phyloP scores from a whole-genome alignment of 2,888 invertebrate genomes.

The Parnassius apollo region DNA sequence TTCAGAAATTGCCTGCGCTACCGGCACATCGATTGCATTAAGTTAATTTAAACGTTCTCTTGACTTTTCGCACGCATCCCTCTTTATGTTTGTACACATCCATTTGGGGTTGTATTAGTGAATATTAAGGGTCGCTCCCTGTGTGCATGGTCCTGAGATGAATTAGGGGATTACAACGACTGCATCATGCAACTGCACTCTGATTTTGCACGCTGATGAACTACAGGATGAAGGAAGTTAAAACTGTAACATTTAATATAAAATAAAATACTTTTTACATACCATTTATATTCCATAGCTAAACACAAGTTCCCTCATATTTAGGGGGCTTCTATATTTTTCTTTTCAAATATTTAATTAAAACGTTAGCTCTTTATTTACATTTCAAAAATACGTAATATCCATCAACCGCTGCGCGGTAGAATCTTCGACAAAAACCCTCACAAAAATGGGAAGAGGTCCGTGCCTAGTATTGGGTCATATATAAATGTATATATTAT shows the following conservation, averaged over 20 bases:
- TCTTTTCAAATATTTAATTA: too few relatives aligned
- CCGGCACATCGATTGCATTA: conserved; percentile 37
- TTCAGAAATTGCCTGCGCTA: conserved; percentile 1
- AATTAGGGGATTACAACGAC: conserved; percentile 77
- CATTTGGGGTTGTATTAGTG: conserved; percentile 66
- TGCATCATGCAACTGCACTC: conserved; percentile 79
- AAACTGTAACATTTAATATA: too few relatives aligned
- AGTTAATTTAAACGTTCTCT: conserved; percentile 62
- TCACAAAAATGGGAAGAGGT: too few relatives aligned
- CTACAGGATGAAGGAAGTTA: conserved; percentile 47
- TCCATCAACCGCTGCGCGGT: too few relatives aligned
- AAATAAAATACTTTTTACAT: too few relatives aligned
- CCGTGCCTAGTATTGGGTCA: too few relatives aligned
- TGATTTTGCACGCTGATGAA: conserved; percentile 70
- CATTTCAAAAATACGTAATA: background rate
- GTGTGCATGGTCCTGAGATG: conserved; percentile 60
- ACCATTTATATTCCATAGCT: too few relatives aligned
- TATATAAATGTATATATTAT: too few relatives aligned
- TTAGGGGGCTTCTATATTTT: too few relatives aligned
- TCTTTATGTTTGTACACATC: conserved; percentile 56
- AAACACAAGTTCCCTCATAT: too few relatives aligned
- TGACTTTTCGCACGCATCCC: conserved; percentile 77
- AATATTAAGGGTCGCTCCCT: conserved; percentile 56
- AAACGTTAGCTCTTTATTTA: background rate
- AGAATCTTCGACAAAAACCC: too few relatives aligned